These are phyloP conservation scores for Caenorhabditis imperialis DNA, from an alignment of 2,888 invertebrate species.

Conservation along the genomic window DNA sequence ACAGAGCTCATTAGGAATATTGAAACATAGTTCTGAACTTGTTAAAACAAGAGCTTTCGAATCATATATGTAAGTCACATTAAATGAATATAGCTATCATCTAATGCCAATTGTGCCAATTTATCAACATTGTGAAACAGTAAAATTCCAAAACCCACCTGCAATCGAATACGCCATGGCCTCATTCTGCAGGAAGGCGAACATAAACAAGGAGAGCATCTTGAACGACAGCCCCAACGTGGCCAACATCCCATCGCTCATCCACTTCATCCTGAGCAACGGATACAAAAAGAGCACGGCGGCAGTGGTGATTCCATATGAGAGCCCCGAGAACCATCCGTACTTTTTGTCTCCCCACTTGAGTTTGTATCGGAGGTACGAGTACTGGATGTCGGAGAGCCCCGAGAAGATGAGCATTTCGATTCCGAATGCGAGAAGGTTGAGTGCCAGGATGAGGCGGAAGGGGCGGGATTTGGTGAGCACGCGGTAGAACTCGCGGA, in stretches of 20 bases:
- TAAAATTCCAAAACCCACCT: no score
- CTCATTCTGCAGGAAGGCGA: constrained; percentile 73
- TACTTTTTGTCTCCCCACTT: constrained; percentile 74
- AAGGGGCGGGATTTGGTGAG: constrained; percentile 51
- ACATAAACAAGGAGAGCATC: constrained; percentile 73
- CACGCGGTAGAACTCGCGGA: constrained; percentile 57
- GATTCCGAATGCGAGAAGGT: constrained; percentile 68
- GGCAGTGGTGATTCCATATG: constrained; percentile 68
- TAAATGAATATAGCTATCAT: no score
- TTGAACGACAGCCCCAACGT: constrained; percentile 78
- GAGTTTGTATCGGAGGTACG: constrained; percentile 70
- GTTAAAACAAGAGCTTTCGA: no score
- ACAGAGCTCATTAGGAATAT: no score
- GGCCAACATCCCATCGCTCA: constrained; percentile 77
- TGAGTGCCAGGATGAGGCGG: constrained; percentile 54
- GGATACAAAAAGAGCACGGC: constrained; percentile 71
- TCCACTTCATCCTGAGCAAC: constrained; percentile 59
- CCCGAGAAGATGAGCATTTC: constrained; percentile 56
- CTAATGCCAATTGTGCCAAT: no score
- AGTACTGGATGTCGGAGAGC: constrained; percentile 72
- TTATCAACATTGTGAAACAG: no score
- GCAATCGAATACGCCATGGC: constrained; percentile 59
- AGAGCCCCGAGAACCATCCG: constrained; percentile 74
- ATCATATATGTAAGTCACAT: no score
- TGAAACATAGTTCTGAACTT: no score